Percentiles rank a stretch among this genome's conserved stretches.
These are phyloP conservation scores for Drosophila mulleri DNA, from an alignment of 2,888 invertebrate species.

Conservation along the genomic window DNA sequence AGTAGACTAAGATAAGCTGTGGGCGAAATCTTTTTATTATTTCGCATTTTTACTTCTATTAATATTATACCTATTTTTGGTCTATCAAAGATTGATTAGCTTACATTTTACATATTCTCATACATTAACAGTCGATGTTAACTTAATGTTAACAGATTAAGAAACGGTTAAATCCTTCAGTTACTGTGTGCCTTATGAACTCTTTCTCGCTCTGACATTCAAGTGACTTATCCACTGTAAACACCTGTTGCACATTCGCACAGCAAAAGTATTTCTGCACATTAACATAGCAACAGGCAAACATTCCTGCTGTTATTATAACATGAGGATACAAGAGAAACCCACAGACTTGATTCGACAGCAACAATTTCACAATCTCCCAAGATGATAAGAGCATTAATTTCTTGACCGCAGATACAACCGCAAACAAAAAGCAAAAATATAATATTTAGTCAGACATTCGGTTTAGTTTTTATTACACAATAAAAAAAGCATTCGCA, in stretches of 20 bases:
- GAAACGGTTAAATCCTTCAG: neutral
- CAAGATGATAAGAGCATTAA: constrained; percentile 27
- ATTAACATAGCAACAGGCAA: constrained; percentile 5
- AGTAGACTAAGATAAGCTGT: neutral
- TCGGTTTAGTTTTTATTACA: constrained; percentile 51
- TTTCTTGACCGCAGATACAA: constrained; percentile 4
- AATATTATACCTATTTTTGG: neutral
- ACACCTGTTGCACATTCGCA: neutral
- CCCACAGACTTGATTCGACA: neutral
- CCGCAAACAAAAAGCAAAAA: constrained; percentile 20
- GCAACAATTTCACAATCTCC: constrained; percentile 15
- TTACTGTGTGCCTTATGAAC: too few species aligned
- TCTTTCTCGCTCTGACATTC: too few species aligned
- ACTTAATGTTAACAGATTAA: neutral
- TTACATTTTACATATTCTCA: neutral
- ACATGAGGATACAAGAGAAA: neutral
- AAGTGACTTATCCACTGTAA: too few species aligned
- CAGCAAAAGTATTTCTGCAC: neutral
- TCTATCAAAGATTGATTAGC: neutral
- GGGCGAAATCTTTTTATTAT: neutral
- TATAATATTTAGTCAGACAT: constrained; percentile 2
- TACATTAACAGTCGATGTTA: neutral
- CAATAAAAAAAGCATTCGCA: constrained; percentile 21
- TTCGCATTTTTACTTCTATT: neutral
- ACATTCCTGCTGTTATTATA: neutral